These are phyloP conservation scores for Otis tarda DNA, from an alignment of 2,113 vertebrate genomes.

Conservation along the genomic window DNA sequence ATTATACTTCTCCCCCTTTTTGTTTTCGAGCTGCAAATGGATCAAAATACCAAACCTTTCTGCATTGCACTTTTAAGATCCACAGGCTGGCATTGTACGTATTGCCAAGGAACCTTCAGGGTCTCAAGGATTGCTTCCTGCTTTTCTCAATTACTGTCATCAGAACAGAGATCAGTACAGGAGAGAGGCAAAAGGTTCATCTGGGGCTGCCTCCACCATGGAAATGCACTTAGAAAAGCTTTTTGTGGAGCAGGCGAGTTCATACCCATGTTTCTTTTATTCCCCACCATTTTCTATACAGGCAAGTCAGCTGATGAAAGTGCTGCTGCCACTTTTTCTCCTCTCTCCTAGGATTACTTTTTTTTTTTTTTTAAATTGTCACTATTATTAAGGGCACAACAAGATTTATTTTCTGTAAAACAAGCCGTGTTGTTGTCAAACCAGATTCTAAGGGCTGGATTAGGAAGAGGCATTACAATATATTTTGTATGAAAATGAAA, in stretches of 20 bases:
- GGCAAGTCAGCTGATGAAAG: not conserved
- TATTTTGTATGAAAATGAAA: constrained; percentile 29
- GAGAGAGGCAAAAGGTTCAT: not conserved
- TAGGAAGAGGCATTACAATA: not conserved
- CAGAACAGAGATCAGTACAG: not conserved
- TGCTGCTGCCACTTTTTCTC: not conserved
- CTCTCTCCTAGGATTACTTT: not conserved
- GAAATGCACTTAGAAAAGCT: not conserved
- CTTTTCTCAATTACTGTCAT: not conserved
- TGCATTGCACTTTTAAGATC: not conserved
- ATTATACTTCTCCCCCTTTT: not conserved
- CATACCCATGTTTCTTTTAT: not conserved
- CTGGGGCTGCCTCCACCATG: not conserved
- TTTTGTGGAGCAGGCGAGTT: not conserved
- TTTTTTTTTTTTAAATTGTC: not conserved
- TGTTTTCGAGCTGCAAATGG: not conserved
- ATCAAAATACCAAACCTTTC: not conserved
- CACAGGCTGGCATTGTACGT: not conserved
- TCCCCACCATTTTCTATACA: not conserved
- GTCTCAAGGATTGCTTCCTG: not conserved
- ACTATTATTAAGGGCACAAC: not conserved
- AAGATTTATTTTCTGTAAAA: constrained; percentile 22
- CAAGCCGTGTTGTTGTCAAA: not conserved
- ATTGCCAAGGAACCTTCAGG: not conserved
- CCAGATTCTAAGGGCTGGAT: not conserved